These are phyloP conservation scores for Hippocampus kuda DNA, from an alignment of 2,797 vertebrate genomes.

Conservation along the genomic window DNA sequence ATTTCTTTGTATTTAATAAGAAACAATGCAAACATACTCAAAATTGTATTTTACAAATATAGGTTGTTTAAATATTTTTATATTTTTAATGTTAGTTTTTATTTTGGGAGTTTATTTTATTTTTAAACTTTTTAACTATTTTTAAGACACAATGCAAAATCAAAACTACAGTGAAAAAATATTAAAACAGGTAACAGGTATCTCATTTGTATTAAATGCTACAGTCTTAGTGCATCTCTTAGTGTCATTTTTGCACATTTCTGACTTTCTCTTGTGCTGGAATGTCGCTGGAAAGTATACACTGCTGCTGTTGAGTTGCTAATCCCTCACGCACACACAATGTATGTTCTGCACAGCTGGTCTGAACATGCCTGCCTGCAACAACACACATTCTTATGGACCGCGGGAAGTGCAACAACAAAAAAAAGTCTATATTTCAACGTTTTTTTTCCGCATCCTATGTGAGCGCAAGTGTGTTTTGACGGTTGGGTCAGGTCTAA, in stretches of 20 bases:
- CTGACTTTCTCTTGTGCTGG: background rate
- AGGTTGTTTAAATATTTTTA: too few species aligned
- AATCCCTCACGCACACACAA: background rate
- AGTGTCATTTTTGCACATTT: background rate
- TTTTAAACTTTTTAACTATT: too few species aligned
- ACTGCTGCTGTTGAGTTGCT: background rate
- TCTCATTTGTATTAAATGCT: too few species aligned
- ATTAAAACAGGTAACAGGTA: too few species aligned
- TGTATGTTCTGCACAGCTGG: background rate
- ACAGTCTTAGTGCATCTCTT: background rate
- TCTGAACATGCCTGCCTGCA: background rate
- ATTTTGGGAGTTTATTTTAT: too few species aligned
- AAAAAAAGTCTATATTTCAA: background rate
- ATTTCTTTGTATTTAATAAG: too few species aligned
- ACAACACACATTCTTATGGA: background rate
- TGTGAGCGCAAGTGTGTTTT: background rate
- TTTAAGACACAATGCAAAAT: too few species aligned
- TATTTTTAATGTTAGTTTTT: too few species aligned
- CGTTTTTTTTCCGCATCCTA: background rate
- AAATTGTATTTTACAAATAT: too few species aligned
- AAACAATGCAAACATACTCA: too few species aligned
- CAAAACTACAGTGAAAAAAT: too few species aligned
- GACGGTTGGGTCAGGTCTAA: background rate
- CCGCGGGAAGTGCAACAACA: background rate
- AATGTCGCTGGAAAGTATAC: background rate